A percentile compares a stretch with the other conserved stretches of the same genome.
These are phyloP conservation scores for Amphiduros pacificus DNA, from an alignment of 2,888 invertebrate genomes.

Conservation along the genomic window DNA sequence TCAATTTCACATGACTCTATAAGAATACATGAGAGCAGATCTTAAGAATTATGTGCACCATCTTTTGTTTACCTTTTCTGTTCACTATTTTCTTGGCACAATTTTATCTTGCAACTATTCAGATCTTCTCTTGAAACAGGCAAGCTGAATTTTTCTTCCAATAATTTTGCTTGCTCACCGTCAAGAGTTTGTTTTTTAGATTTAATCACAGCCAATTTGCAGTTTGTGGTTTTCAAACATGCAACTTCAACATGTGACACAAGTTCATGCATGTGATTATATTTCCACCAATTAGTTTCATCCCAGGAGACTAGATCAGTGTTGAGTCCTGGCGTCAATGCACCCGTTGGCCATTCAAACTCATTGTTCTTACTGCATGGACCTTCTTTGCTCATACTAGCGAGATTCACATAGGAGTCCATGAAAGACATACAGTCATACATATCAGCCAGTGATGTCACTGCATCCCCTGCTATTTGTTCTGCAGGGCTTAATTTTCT, in stretches of 20 bases:
- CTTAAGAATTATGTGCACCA: too few species aligned
- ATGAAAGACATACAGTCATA: slow-evolving; percentile 16
- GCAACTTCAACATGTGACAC: neutral
- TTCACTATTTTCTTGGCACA: too few species aligned
- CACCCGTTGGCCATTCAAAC: neutral
- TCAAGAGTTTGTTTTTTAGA: neutral
- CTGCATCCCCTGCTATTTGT: neutral
- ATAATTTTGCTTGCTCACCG: neutral
- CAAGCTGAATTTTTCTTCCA: too few species aligned
- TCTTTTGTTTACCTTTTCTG: too few species aligned
- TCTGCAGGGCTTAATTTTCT: neutral
- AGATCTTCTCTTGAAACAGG: too few species aligned
- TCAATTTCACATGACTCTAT: too few species aligned
- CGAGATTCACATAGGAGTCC: neutral
- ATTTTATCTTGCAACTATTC: too few species aligned
- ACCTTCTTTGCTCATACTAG: neutral
- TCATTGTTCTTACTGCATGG: neutral
- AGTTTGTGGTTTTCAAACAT: neutral
- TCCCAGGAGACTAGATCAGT: neutral
- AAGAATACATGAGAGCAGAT: too few species aligned
- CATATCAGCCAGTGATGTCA: slow-evolving; percentile 6
- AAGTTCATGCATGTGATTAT: neutral
- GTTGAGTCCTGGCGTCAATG: slow-evolving; percentile 1
- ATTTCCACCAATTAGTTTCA: neutral
- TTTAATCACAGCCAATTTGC: neutral